A percentile compares a stretch with the other conserved stretches of the same genome.
Evolutionary conservation across 1,140 invertebrate genomes (phyloP).

Genomic region (Stegodyphus mimosarum): DNA sequence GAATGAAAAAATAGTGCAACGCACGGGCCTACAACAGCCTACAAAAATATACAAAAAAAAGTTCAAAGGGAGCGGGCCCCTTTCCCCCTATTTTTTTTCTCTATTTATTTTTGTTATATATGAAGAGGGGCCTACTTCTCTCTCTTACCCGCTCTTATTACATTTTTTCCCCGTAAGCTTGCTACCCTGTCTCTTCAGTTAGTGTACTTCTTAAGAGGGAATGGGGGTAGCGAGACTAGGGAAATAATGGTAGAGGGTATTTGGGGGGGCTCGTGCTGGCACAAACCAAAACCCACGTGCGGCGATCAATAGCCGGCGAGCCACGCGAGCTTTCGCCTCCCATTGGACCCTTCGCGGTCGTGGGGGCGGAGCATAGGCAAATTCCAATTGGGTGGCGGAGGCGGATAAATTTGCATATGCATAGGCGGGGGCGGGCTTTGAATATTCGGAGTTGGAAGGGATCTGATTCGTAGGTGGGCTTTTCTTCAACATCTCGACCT

Average conservation of each 20-base stretch:
- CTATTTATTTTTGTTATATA: constrained; percentile 54
- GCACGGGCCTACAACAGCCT: constrained; percentile 42
- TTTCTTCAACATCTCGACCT: constrained; percentile 14
- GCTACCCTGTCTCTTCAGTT: constrained; percentile 48
- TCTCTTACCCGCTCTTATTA: constrained; percentile 9
- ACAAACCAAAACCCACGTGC: constrained; percentile 52
- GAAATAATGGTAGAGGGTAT: neutral
- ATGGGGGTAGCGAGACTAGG: neutral
- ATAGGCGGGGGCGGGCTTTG: constrained; percentile 34
- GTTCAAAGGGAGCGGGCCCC: constrained; percentile 43
- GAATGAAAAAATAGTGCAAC: neutral
- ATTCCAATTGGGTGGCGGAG: constrained; percentile 56
- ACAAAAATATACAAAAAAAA: constrained; percentile 45
- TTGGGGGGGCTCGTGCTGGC: constrained; percentile 22
- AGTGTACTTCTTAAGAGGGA: constrained; percentile 45
- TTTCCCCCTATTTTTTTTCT: constrained; percentile 13
- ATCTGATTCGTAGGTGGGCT: neutral
- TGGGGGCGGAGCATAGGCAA: constrained; percentile 56
- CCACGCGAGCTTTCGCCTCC: constrained; percentile 37
- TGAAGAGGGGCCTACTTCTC: constrained; percentile 38
- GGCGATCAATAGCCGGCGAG: constrained; percentile 43
- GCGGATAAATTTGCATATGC: constrained; percentile 60
- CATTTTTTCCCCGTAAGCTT: neutral
- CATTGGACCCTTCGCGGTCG: constrained; percentile 39
- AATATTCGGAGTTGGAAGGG: neutral